Base-by-base conservation (phyloP, 2,888 invertebrate genomes). In the Pharmacophagus antenor region DNA sequence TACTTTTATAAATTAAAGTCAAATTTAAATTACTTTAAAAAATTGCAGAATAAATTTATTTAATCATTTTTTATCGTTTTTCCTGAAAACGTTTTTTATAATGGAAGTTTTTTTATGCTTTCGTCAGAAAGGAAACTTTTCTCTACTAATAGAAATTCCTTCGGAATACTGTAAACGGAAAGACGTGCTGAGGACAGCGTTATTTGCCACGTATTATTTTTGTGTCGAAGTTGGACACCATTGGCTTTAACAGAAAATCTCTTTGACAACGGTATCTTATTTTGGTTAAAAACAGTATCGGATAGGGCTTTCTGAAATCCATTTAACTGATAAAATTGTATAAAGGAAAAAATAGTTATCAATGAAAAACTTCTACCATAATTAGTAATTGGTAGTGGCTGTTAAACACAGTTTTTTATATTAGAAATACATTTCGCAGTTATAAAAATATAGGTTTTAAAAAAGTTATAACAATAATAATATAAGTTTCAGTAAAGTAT, bases 101-200 rank as follows among this genome's bases (percentile, higher is more conserved):
- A 73, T 72, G 74, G 76, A 82, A 82, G 77, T 82, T 87, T n/a
- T 73, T 84, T 88, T 85, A 87, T 80, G 80, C 80, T 78, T 79
- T 77, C 77, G 77, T 79, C 84, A 79, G 82, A 81, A 76, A 77
- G 80, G 79, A 84, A 84, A 85, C 81, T 84, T 81, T 18, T 81
- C 76, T 80, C 80, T 68, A 73, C 81, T 87, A 87, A 88, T 88
- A 86, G 85, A 77, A 86, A 88, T 88, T 88, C 85, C 81, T 82
- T 74, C 76, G 77, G 76, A 74, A 84, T 81, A 82, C 79, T 85
- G 85, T 84, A 85, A 85, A 88, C 87, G 83, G 80, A 77, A 82
- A 81, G 81, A 87, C 88, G 88, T 87, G 88, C 83, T 81, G 76
- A 70, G 72, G 76, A 72, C 74, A 70, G 67, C 79, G 74, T 79